Base-by-base conservation (phyloP, 2,113 vertebrate genomes). In the Galeopterus variegatus region DNA sequence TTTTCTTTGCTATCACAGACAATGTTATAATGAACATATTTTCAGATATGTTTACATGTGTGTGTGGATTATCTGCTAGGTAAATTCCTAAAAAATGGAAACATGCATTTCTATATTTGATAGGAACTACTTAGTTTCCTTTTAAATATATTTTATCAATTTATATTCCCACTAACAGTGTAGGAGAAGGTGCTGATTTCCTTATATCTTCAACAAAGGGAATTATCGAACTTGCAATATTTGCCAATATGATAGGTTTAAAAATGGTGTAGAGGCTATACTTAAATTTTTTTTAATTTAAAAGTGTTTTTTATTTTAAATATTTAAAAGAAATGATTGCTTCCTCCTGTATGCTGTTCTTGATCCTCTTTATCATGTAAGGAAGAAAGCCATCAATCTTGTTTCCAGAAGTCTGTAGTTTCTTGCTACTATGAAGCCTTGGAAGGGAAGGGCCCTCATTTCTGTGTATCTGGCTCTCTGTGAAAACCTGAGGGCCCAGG, bases 111-210 rank as follows among this genome's bases (percentile, higher is more conserved):
- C 58, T 80, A 4, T 70, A 69, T 75, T 93, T 92, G 73, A 89
- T 83, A 67, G 28, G 52, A 8, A 89, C 15, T 73, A 58, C 41
- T 96, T 77, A 82, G 24, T 83, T 94, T 92, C 3, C 45, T 15
- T 90, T 96, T 62, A 69, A 84, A 94, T 80, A 33, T 76, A 87
- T 76, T 92, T 94, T 90, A 77, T 54, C 24, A 87, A 23, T 41
- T 70, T 84, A 13, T 87, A 52, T 9, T 82, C 24, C 45, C 31
- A 80, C 15, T 86, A 80, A 94, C n/a, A 62, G 9, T 76, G 15
- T 87, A 83, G 60, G 45, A 77, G n/a, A 94, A 72, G 36, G 18
- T 62, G 12, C 23, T 90, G 56, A 79, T 86, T 96, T 95, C 50
- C 52, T 93, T 82, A 21, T 41, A 54, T 54, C 17, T 88, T 90